A percentile compares a stretch with the other conserved stretches of the same genome.
These are phyloP conservation scores for Cepaea nemoralis DNA, from an alignment of 1,140 invertebrate genomes.

Conservation along the genomic window DNA sequence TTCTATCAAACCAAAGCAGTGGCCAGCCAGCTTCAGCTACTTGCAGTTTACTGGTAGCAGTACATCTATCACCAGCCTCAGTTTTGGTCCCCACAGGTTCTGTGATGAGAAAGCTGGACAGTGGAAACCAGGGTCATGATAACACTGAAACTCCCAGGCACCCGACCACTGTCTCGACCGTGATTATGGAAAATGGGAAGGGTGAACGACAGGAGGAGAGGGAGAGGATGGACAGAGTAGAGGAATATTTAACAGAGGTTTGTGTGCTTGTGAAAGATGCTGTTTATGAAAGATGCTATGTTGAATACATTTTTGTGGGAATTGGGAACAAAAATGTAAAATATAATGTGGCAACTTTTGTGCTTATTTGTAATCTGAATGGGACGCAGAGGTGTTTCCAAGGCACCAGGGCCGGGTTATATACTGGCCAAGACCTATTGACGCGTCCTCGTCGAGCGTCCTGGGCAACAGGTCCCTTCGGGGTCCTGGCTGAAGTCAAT, in stretches of 20 bases:
- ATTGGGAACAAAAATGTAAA: no score
- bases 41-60: conserved; percentile 24
- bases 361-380: no score
- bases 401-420: no score
- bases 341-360: no score
- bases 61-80: conserved; percentile 21
- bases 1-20: conserved; percentile 34
- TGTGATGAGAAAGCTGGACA: not conserved
- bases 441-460: no score
- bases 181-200: not conserved
- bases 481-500: no score
- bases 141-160: not conserved
- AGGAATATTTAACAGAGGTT: conserved; percentile 52
- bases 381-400: no score
- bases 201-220: not conserved
- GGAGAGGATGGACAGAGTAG: conserved; percentile 40
- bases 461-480: no score
- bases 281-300: no score
- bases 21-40: conserved; percentile 20
- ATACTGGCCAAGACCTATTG: no score
- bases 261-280: not conserved
- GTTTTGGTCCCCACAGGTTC: not conserved
- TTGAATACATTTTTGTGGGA: no score
- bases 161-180: not conserved
- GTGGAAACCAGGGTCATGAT: not conserved